Conservation (phyloP, 2,797 vertebrate species). For the Danio kyathit region DNA sequence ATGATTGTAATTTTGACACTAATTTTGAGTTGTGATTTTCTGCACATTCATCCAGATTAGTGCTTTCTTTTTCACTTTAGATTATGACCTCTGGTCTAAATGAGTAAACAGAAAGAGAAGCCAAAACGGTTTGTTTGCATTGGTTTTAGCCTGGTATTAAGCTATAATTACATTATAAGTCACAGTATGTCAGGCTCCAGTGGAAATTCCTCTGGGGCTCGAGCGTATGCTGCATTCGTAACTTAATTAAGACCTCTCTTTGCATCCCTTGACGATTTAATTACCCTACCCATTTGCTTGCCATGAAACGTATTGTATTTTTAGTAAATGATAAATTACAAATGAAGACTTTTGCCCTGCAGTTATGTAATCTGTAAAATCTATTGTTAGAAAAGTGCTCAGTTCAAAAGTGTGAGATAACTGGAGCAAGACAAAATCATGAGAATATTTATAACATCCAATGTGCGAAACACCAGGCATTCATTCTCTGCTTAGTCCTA, state of each 20-base stretch:
- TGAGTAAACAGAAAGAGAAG: neutral
- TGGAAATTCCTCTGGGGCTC: constrained; percentile 56
- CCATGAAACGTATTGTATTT: constrained; percentile 52
- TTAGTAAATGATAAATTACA: constrained; percentile 46
- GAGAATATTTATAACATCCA: constrained; percentile 3
- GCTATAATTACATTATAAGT: constrained; percentile 62
- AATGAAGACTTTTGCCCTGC: constrained; percentile 36
- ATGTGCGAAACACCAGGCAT: neutral
- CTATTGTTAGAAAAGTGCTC: constrained; percentile 30
- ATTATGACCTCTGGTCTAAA: neutral
- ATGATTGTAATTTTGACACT: neutral
- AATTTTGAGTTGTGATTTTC: neutral
- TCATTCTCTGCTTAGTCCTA: neutral
- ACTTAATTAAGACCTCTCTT: constrained; percentile 61
- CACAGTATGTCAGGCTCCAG: constrained; percentile 55
- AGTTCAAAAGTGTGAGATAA: constrained; percentile 10
- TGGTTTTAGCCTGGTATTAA: constrained; percentile 41
- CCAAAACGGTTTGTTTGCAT: constrained; percentile 24
- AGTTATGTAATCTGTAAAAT: constrained; percentile 24
- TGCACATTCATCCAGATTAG: neutral
- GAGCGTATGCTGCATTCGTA: constrained; percentile 33
- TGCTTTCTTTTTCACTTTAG: constrained; percentile 6
- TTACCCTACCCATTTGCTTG: constrained; percentile 50
- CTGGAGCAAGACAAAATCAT: constrained; percentile 6
- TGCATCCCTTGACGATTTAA: constrained; percentile 56